Conservation (phyloP, 2,113 vertebrate species). For the Mobula hypostoma region DNA sequence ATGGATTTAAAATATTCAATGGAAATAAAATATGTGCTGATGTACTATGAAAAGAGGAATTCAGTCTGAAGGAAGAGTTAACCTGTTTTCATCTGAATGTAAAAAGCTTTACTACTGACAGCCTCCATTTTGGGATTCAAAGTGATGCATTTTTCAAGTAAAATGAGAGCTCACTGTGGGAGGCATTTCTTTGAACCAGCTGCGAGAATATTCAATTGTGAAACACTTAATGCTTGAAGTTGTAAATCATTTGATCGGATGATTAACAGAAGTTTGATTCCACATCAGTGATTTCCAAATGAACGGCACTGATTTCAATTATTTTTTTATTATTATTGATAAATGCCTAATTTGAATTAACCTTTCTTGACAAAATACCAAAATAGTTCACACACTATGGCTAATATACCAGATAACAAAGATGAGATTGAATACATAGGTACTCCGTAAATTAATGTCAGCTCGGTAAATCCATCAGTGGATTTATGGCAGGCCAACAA, state of each 20-base stretch:
- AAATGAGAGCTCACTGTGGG: neutral
- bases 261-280: neutral
- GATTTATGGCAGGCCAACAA: too few relatives aligned
- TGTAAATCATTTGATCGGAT: neutral
- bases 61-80: neutral
- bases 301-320: neutral
- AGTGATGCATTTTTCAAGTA: conserved; percentile 29
- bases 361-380: neutral
- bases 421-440: too few relatives aligned
- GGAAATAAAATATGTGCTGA: neutral
- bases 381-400: too few relatives aligned
- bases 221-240: conserved; percentile 2
- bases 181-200: neutral
- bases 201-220: neutral
- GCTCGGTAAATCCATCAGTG: too few relatives aligned
- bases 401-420: too few relatives aligned
- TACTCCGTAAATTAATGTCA: too few relatives aligned
- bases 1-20: neutral
- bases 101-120: neutral
- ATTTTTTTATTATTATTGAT: neutral
- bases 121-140: conserved; percentile 5
- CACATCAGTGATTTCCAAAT: neutral
- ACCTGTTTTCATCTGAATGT: neutral
- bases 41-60: neutral
- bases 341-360: neutral